Base-by-base conservation (phyloP, 2,113 vertebrate species). In the Xenopus laevis region DNA sequence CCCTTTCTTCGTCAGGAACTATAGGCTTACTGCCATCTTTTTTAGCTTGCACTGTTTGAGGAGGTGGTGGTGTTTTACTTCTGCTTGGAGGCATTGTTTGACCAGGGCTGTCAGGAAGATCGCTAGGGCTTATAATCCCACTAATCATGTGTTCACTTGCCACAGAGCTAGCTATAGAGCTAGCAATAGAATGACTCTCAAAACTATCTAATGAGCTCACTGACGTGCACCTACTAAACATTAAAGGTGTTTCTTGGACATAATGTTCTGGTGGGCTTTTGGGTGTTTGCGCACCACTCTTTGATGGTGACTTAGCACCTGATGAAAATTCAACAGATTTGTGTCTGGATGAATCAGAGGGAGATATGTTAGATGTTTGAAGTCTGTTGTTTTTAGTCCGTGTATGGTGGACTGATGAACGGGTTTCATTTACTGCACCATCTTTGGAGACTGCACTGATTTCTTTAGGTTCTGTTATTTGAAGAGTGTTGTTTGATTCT, bases 71-170 rank as follows among this genome's bases (percentile, higher is more conserved):
- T 0, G 97, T 99, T 85, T 99, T 99, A 84, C 92, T 95, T 63
- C 97, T 93, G 82, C 97, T 98, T 20, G 97, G 97, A 3, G 97
- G 97, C 96, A 97, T 97, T 23, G 97, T 99, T 88, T 98, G 96
- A 0, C 97, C 97, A 0, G 97, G 97, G 80, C 97, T 98, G 86
- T 99, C 97, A 6, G 97, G 97, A 77, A 99, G 92, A 72, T 99
- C 97, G 78, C 96, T 98, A 53, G 97, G 97, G 80, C 97, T 98
- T 81, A 98, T 95, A 64, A 98, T 94, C 13, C 97, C 97, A 66
- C 97, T 98, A 10, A 97, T 94, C 89, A 95, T 92, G 15, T 50
- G 47, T 30, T 92, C 97, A 76, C 97, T 98, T 79, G 94, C 95
- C 0, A 95, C 96, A 79, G 98, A 97, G 71, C 96, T 98, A 79